Conservation (phyloP, 1,140 invertebrate genomes). For the Formica selysi region DNA sequence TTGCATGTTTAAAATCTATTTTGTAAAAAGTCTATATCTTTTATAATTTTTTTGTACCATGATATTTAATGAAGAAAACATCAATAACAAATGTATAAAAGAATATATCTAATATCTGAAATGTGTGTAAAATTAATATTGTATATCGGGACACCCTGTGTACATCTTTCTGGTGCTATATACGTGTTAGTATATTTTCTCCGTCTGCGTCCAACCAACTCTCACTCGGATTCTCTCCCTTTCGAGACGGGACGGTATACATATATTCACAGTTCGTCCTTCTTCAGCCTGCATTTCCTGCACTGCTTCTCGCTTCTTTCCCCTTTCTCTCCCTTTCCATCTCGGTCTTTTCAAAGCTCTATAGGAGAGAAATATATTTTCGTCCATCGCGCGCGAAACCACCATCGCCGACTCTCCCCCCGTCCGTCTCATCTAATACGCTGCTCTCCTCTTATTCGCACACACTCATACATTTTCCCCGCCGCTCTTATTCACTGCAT, state of each 20-base stretch:
- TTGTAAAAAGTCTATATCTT: not conserved
- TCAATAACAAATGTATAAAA: not conserved
- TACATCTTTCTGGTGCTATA: constrained; percentile 30
- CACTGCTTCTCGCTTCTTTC: not conserved
- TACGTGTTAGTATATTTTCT: constrained; percentile 56
- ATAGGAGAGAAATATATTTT: constrained; percentile 61
- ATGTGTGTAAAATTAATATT: not conserved
- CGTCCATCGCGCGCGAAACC: constrained; percentile 55
- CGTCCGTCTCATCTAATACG: constrained; percentile 35
- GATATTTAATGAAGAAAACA: not conserved
- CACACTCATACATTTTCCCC: constrained; percentile 36
- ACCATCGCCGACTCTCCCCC: constrained; percentile 33
- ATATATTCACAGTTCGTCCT: constrained; percentile 24
- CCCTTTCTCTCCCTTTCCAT: not conserved
- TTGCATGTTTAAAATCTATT: not conserved
- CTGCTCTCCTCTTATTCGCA: constrained; percentile 22
- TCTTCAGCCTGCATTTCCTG: constrained; percentile 2
- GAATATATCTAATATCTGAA: not conserved
- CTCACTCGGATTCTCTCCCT: constrained; percentile 46
- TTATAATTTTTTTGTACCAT: not conserved
- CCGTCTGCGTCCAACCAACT: constrained; percentile 38
- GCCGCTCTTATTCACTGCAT: constrained; percentile 43
- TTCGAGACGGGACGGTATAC: constrained; percentile 48
- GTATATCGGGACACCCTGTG: constrained; percentile 2
- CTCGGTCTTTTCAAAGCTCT: constrained; percentile 40